Evolutionary conservation across 2,888 invertebrate species (phyloP).

Genomic region (Scaptomyza flava): DNA sequence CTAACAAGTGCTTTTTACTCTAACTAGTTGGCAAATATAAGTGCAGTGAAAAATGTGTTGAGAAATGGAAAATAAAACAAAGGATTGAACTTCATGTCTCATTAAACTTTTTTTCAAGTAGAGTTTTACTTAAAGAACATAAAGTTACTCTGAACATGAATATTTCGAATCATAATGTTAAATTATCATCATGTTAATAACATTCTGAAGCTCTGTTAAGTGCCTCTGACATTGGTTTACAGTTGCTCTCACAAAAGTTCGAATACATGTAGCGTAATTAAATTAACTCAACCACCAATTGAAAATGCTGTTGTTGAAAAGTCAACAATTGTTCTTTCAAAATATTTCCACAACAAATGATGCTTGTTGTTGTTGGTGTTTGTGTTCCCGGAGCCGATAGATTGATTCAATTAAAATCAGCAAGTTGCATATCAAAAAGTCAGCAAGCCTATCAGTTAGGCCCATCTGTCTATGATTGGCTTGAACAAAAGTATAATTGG

Average conservation of each 20-base stretch:
- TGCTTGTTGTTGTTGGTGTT: constrained; percentile 1
- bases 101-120: no score
- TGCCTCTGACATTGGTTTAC: no score
- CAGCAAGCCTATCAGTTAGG: not conserved
- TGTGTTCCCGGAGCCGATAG: not conserved
- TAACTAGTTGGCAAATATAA: not conserved
- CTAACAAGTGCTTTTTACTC: not conserved
- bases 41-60: no score
- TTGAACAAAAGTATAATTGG: constrained; percentile 5
- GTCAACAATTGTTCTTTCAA: not conserved
- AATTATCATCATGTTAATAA: no score
- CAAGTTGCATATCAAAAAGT: constrained; percentile 2
- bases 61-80: not conserved
- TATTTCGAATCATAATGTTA: no score
- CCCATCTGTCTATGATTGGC: constrained; percentile 4
- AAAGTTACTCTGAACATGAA: no score
- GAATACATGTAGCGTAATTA: not conserved
- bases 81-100: no score
- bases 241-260: not conserved
- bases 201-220: no score
- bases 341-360: not conserved
- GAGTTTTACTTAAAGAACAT: no score
- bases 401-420: constrained; percentile 29
- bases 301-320: not conserved
- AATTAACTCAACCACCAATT: not conserved